Conservation (phyloP, 2,797 vertebrate genomes). For the Clarias laeviceps region DNA sequence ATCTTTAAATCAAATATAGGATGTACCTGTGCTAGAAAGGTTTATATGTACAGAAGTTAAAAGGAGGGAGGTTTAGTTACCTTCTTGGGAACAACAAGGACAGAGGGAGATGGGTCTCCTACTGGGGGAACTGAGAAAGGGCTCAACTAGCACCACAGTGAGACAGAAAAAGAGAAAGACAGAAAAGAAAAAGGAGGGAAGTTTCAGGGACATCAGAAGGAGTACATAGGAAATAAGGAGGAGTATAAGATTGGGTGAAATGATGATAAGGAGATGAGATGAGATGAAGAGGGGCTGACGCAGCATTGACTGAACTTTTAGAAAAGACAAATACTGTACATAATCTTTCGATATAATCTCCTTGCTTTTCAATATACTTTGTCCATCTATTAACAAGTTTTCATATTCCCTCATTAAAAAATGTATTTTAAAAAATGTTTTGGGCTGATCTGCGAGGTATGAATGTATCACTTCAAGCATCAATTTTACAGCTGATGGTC, state of each 20-base stretch:
- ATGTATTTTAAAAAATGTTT: too few relatives aligned
- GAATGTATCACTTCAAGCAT: too few relatives aligned
- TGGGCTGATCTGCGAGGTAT: too few relatives aligned
- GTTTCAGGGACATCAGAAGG: conserved; percentile 67
- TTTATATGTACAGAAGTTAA: conserved; percentile 2
- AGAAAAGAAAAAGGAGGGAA: conserved; percentile 68
- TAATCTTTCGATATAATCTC: too few relatives aligned
- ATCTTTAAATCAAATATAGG: not conserved
- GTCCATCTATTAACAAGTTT: too few relatives aligned
- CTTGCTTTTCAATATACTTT: too few relatives aligned
- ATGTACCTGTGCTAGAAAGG: not conserved
- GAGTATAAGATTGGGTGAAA: conserved; percentile 31
- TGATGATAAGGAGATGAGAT: not conserved
- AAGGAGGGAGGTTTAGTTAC: conserved; percentile 77
- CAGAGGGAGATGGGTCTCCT: conserved; percentile 91
- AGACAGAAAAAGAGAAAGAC: conserved; percentile 30
- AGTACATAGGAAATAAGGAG: not conserved
- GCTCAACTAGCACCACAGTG: conserved; percentile 41
- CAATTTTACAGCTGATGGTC: too few relatives aligned
- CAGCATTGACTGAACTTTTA: not conserved
- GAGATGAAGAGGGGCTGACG: conserved; percentile 13
- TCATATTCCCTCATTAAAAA: too few relatives aligned
- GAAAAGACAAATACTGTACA: too few relatives aligned
- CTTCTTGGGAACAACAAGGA: conserved; percentile 88
- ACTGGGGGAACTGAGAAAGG: conserved; percentile 82